A percentile compares a stretch with the other conserved stretches of the same genome.
phyloP scores from a whole-genome alignment of 2,888 invertebrate species.

The Tholera decimalis region DNA sequence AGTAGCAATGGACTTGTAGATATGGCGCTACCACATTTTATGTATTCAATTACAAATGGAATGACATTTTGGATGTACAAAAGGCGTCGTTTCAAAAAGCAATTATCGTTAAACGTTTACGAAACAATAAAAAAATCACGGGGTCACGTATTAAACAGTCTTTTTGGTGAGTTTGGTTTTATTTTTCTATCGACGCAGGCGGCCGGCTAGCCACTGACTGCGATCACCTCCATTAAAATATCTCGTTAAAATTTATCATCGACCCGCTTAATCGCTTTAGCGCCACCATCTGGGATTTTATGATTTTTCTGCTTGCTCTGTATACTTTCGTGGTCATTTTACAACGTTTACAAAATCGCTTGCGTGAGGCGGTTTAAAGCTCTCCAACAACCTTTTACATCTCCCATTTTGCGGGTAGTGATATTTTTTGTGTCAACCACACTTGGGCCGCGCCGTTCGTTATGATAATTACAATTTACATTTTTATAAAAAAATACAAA shows the following conservation, averaged over 20 bases:
- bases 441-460: slow-evolving; percentile 57
- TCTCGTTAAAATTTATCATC: slow-evolving; percentile 92
- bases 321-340: slow-evolving; percentile 89
- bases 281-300: slow-evolving; percentile 91
- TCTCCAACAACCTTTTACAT: slow-evolving; percentile 69
- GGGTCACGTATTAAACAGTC: slow-evolving; percentile 83
- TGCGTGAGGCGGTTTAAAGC: slow-evolving; percentile 80
- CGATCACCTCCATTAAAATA: slow-evolving; percentile 91
- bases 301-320: slow-evolving; percentile 90
- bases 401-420: slow-evolving; percentile 63
- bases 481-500: slow-evolving; percentile 76
- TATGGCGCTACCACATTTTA: slow-evolving; percentile 64
- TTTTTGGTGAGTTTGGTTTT: slow-evolving; percentile 86
- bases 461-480: slow-evolving; percentile 73
- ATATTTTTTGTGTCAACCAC: slow-evolving; percentile 64
- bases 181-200: slow-evolving; percentile 90
- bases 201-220: slow-evolving; percentile 89
- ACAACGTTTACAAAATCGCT: slow-evolving; percentile 86
- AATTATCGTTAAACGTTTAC: slow-evolving; percentile 74
- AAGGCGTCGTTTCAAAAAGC: slow-evolving; percentile 69
- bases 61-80: slow-evolving; percentile 68
- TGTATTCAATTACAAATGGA: slow-evolving; percentile 68
- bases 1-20: slow-evolving; percentile 55
- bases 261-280: slow-evolving; percentile 91
- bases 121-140: slow-evolving; percentile 77